Base-by-base conservation (phyloP, 2,113 vertebrate species). In the Oncorhynchus clarkii region DNA sequence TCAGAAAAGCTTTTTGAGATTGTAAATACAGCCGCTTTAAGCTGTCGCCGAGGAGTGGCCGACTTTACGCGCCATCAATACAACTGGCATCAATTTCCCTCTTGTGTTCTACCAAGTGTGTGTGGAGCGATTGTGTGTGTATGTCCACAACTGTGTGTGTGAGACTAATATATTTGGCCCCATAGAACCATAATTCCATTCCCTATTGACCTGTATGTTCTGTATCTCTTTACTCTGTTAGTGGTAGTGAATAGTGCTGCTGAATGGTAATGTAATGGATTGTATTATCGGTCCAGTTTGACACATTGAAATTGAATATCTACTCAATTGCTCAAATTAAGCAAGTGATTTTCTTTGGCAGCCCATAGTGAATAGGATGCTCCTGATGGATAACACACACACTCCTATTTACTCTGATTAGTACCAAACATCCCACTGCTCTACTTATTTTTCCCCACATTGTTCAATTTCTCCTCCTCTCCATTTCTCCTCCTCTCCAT, bases 21-120 rank as follows among this genome's bases (percentile, higher is more conserved):
- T 68, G 57, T 83, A 72, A 82, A 80, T 78, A 39, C 12, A 69
- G 54, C n/a, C 2, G 1, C 51, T 54, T n/a, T 48, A 65, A 72
- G 27, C n/a, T 27, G 60, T 34, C 34, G 3, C 22, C 20, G 48
- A 6, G 70, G 3, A 57, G 26, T 9, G n/a, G 1, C 48, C 26
- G 49, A 14, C 68, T 45, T 69, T 11, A 12, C 64, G 4, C 64
- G 12, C 27, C 24, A 18, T 67, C 16, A 29, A 18, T 27, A 31
- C 26, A 67, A 12, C 57, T 6, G 57, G 57, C 57, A 9, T 20
- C 3, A 62, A 24, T 22, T 24, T 62, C 54, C 54, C 54, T 57
- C 18, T 14, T 57, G 54, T 57, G 54, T 57, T 45, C 39, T 45
- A 45, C 39, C 39, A 45, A 45, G 51, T 18, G 51, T 16, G 51